These are phyloP conservation scores for Forbesichthys papilliferus DNA, from an alignment of 2,113 vertebrate genomes.

Conservation along the genomic window DNA sequence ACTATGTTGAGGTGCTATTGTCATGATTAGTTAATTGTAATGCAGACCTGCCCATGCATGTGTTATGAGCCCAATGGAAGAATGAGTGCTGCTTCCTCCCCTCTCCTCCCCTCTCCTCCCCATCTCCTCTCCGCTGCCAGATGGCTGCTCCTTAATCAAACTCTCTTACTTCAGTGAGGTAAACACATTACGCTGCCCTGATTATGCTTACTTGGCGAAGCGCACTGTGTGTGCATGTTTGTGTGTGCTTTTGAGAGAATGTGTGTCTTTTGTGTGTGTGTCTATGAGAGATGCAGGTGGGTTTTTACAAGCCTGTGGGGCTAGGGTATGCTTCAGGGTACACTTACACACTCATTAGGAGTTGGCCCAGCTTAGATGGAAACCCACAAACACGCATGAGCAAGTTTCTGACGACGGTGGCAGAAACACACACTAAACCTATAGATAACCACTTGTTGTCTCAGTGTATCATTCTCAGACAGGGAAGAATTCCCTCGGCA, in stretches of 20 bases:
- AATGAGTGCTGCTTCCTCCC: background rate
- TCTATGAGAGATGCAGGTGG: slow-evolving; percentile 13
- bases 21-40: slow-evolving; percentile 39
- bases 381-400: slow-evolving; percentile 19
- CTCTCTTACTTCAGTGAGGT: slow-evolving; percentile 63
- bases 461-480: slow-evolving; percentile 36
- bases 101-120: slow-evolving; percentile 1
- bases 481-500: slow-evolving; percentile 38
- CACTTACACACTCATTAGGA: slow-evolving; percentile 22
- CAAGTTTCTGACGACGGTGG: background rate
- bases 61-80: background rate
- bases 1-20: slow-evolving; percentile 33
- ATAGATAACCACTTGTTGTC: slow-evolving; percentile 19
- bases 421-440: slow-evolving; percentile 34
- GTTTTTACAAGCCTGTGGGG: slow-evolving; percentile 30
- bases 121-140: slow-evolving; percentile 41
- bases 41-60: slow-evolving; percentile 14
- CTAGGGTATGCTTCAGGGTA: slow-evolving; percentile 26
- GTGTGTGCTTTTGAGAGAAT: slow-evolving; percentile 14
- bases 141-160: slow-evolving; percentile 68
- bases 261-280: slow-evolving; percentile 25
- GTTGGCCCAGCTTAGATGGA: slow-evolving; percentile 10
- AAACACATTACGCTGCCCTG: slow-evolving; percentile 69
- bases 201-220: slow-evolving; percentile 62
- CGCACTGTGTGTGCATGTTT: slow-evolving; percentile 6